Evolutionary conservation across 1,140 invertebrate genomes (phyloP), one percentile per base, ranked within the genome.

Genomic region (Ooceraea biroi): DNA sequence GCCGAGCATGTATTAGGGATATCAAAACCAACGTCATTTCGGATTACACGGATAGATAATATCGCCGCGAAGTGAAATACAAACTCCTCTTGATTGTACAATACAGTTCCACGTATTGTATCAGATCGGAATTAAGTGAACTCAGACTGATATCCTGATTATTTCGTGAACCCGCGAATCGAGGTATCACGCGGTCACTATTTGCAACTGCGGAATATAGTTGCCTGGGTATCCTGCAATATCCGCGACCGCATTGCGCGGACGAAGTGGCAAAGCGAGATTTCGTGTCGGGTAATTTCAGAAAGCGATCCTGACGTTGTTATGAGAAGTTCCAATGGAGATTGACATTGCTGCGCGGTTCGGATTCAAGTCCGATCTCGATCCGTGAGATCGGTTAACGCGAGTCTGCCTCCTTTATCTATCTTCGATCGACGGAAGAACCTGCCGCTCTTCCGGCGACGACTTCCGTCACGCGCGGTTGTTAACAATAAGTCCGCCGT

Each of bases 401-500:
- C 27, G 30, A 41, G 55, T 19, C 12, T 19, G 12, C 19, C 5
- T 11, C 7, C 17, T 57, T 57, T 57, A 22, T 46, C 48, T 50
- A 55, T 65, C 30, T 22, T 48, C 8, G n/a, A 30, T 5, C n/a
- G n/a, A n/a, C 19, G 46, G 14, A 60, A 82, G 48, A 52, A 19
- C 25, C n/a, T n/a, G n/a, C 52, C 27, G 12, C 8, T 17, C 52
- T 50, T 69, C 27, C 61, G 48, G 19, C 17, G n/a, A 25, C 58
- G 60, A 50, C 44, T 82, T 66, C 57, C 57, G 27, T 25, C 30
- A 36, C 46, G 60, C 41, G 12, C 72, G 61, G 12, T 65, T 77
- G 72, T 84, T 76, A 76, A 83, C 85, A 50, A 57, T 65, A 69
- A 69, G 41, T 25, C n/a, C 36, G 19, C 14, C 25, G 44, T 17